Base-by-base conservation (phyloP, 1,140 invertebrate species). In the Drosophila quadrilineata region DNA sequence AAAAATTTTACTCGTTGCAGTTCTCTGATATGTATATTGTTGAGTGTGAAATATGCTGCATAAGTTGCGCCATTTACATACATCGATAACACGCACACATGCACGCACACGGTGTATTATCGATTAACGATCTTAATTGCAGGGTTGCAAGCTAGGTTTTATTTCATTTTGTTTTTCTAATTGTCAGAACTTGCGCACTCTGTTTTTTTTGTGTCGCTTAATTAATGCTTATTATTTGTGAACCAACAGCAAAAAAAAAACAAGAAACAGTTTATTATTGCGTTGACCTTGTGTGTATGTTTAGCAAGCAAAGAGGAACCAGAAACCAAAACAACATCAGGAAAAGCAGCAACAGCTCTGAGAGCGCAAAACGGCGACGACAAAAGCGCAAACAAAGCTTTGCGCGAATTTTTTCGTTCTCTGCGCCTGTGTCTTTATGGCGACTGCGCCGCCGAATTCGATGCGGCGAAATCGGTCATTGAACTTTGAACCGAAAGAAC, bases 401-500 rank as follows among this genome's bases (percentile, higher is more conserved):
- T 48, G 12, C 3, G 43, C 14, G 54, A 24, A 53, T 36, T 33
- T 64, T 71, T 49, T 24, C 38, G 38, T 63, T 58, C 52, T 43
- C 53, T 73, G 53, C 17, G 10, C 52, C 54, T 75, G 41, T 14
- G 46, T 3, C 4, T 38, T 67, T 75, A 69, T 29, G 56, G 45
- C 62, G 62, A 59, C 63, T 60, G 63, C 63, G 57, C 48, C 41
- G 58, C 41, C 43, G 59, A 66, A 70, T 74, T 70, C 50, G 43
- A 36, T 58, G 53, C 64, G 53, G 67, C 74, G 54, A 85, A 85
- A 85, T 79, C 80, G 79, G 80, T 85, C 79, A 85, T 75, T 85
- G 75, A 85, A 75, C 79, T 85, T 79, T 85, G 79, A 85, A 86
- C 79, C 80, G 72, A 62, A 58, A 35, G 43, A 63, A 40, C 33